Evolutionary conservation across 2,113 vertebrate species (phyloP), one percentile per base, ranked within the genome.

Genomic region (Equus quagga): DNA sequence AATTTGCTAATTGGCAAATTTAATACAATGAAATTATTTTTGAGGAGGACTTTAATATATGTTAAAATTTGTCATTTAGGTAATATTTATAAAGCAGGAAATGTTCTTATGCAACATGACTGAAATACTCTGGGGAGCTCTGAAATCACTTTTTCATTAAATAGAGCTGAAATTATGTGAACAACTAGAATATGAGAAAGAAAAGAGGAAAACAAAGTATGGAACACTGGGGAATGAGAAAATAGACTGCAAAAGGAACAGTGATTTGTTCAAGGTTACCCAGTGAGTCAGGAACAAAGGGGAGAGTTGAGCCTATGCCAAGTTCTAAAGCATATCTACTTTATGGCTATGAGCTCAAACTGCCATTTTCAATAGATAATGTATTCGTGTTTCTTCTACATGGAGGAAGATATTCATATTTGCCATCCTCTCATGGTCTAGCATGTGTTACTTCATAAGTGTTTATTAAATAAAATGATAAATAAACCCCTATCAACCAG

Each of bases 141-240:
- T 97, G 91, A 96, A 92, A 91, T 95, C 23, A 15, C 97, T 97
- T 98, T 97, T 98, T 97, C 94, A 98, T 98, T 98, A 98, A 97
- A 96, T 98, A 97, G 96, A 97, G 62, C 92, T 97, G 95, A 97
- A 98, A 98, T 98, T 98, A 98, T 94, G 51, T 44, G 79, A 97
- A 93, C 94, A 97, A 98, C 80, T 95, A 95, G 96, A 98, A 98
- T 90, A 96, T 89, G 72, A 82, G 56, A 92, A 95, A 96, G 86
- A 95, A 96, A 94, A 88, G 82, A 93, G 65, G 54, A 95, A 97
- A 98, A 97, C 96, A 97, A 97, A 96, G 88, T 92, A 82, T 60
- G 86, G 95, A 97, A 65, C 92, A 89, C 90, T 88, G 36, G 91
- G 94, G 97, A 96, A 91, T 94, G 94, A 96, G 54, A 96, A 97